Percentiles rank a stretch among this genome's conserved stretches.
These are phyloP conservation scores for Carabus problematicus DNA, from an alignment of 2,888 invertebrate genomes.

Conservation along the genomic window DNA sequence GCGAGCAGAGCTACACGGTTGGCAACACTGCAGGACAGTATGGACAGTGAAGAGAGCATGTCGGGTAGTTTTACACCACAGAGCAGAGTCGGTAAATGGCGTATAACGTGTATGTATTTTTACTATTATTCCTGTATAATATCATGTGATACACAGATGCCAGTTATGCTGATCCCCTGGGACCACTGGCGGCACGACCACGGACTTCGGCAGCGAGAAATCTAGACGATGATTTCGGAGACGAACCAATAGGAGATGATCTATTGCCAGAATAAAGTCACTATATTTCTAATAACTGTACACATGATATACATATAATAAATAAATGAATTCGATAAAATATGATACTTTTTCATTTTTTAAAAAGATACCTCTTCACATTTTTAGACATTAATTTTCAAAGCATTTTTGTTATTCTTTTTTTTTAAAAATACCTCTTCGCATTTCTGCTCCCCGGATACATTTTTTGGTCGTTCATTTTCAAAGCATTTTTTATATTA, in stretches of 20 bases:
- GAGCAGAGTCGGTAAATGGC: conserved; percentile 22
- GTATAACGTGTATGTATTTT: conserved; percentile 9
- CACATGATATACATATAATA: background rate
- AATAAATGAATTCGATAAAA: conserved; percentile 2
- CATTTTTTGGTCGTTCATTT: too few species aligned
- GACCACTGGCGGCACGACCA: conserved; percentile 64
- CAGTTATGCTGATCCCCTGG: conserved; percentile 65
- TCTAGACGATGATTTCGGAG: conserved; percentile 72
- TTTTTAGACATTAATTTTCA: too few species aligned
- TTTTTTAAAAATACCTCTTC: too few species aligned
- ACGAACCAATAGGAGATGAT: conserved; percentile 78
- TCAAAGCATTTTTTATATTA: too few species aligned
- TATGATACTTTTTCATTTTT: conserved; percentile 3
- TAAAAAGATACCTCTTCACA: too few species aligned
- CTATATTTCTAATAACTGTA: too few species aligned
- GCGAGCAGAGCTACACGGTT: conserved; percentile 32
- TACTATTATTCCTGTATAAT: conserved; percentile 45
- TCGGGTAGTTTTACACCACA: conserved; percentile 30
- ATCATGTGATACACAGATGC: conserved; percentile 56
- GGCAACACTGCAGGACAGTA: conserved; percentile 32
- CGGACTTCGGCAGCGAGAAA: conserved; percentile 65
- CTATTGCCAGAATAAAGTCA: conserved; percentile 70
- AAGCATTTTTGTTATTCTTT: too few species aligned
- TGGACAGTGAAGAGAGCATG: conserved; percentile 35
- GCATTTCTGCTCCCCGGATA: too few species aligned